Conservation (phyloP, 1,140 invertebrate genomes). For the Medauroidea extradentata region DNA sequence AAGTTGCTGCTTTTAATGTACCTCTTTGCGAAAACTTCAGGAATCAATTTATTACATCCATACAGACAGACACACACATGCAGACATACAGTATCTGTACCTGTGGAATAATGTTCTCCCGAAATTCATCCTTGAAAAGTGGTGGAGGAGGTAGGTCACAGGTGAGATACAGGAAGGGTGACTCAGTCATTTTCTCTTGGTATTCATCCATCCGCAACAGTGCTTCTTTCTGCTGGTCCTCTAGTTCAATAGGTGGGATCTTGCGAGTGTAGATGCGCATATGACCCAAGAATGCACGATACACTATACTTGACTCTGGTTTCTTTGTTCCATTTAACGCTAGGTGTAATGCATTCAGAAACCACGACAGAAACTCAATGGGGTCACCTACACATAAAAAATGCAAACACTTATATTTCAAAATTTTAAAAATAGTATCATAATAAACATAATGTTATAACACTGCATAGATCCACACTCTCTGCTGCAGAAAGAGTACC, state of each 20-base stretch:
- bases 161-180: constrained; percentile 92
- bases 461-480: no score
- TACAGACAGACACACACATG: no score
- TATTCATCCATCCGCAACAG: constrained; percentile 82
- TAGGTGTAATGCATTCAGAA: constrained; percentile 88
- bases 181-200: constrained; percentile 79
- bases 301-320: constrained; percentile 83
- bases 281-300: constrained; percentile 90
- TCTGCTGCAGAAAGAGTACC: no score
- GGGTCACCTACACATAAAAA: constrained; percentile 74
- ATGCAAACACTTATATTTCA: neutral
- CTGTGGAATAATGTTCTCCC: constrained; percentile 98
- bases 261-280: constrained; percentile 95
- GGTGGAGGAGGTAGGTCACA: constrained; percentile 95
- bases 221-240: constrained; percentile 80
- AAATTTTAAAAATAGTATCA: neutral
- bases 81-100: no score
- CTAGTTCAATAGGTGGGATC: constrained; percentile 88
- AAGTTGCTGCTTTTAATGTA: no score
- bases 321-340: constrained; percentile 86
- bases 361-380: constrained; percentile 95
- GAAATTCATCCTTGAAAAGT: constrained; percentile 93
- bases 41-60: no score
- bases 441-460: neutral
- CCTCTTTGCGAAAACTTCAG: no score